Base-by-base conservation (phyloP, 2,797 vertebrate species). In the Rhynchonycteris naso region DNA sequence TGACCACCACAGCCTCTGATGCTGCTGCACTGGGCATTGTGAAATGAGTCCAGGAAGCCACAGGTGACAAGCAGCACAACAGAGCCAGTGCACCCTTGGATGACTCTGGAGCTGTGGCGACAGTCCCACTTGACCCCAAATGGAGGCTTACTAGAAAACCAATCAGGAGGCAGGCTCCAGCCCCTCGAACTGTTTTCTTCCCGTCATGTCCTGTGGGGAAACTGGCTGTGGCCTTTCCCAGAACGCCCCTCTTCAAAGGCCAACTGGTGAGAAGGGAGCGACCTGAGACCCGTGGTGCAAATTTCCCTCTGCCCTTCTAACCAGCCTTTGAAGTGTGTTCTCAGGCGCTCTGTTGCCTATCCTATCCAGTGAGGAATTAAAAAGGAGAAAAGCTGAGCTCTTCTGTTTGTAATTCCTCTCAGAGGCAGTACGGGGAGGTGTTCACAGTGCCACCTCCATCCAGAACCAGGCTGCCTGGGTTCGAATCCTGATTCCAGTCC, bases 281-380 rank as follows among this genome's bases (percentile, higher is more conserved):
- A 19, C n/a, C 9, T 6, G 2, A 47, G 58, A 56, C 56, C 47
- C 24, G 19, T 3, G 80, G 35, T 0, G 1, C 35, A 63, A 30
- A 14, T 24, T 14, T 54, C 76, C 18, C 1, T 18, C 58, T 19
- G 7, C 9, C 52, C 50, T 59, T 52, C 68, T 33, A 52, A 54
- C 30, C 33, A 14, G 21, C 26, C 5, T 76, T 75, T n/a, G 18
- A 78, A 83, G 71, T 30, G 4, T 18, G 22, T 19, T 9, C 33
- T n/a, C 6, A 69, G 82, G 43, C 0, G 2, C 18, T 11, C 56
- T n/a, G 0, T 21, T 33, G 50, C 69, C 21, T 3, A 1, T 30
- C 35, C 19, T 18, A 30, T 8, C 79, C 0, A 0, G 5, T 5
- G 61, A 71, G 30, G n/a, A 28, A 35, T 30, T 35, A 21, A 4